These are phyloP conservation scores for Thymelicus sylvestris DNA, from an alignment of 2,888 invertebrate genomes.

Conservation along the genomic window DNA sequence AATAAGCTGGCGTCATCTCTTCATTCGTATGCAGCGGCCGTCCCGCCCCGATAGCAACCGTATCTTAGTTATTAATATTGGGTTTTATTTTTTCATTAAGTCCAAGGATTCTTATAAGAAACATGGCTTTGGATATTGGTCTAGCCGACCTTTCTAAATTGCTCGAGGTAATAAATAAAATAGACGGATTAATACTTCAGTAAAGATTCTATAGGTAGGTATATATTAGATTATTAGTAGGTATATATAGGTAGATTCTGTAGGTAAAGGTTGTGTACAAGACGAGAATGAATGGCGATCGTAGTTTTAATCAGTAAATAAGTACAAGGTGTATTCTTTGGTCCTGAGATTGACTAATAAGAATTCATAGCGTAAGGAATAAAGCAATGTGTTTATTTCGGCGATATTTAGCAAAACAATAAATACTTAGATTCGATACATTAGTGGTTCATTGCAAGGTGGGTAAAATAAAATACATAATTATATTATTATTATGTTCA, in stretches of 20 bases:
- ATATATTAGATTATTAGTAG: too few species aligned
- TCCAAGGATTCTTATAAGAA: conserved; percentile 41
- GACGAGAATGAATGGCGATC: neutral
- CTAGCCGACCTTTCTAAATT: conserved; percentile 16
- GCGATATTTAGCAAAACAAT: too few species aligned
- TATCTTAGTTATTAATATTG: conserved; percentile 79
- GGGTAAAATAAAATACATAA: too few species aligned
- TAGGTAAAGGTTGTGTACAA: neutral
- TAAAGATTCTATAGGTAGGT: too few species aligned
- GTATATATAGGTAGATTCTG: too few species aligned
- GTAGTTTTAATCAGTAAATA: neutral
- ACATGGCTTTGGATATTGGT: conserved; percentile 33
- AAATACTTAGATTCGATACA: too few species aligned
- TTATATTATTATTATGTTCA: too few species aligned
- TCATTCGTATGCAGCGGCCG: conserved; percentile 66
- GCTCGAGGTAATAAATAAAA: conserved; percentile 27
- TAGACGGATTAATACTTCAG: neutral
- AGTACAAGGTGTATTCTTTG: neutral
- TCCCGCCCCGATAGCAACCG: conserved; percentile 70
- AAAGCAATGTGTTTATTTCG: too few species aligned
- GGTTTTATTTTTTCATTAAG: conserved; percentile 52
- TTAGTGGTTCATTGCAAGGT: too few species aligned
- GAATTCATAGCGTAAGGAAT: too few species aligned
- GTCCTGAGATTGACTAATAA: too few species aligned
- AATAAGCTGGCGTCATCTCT: conserved; percentile 30